Evolutionary conservation across 2,888 invertebrate species (phyloP).

Genomic region (Latrodectus elegans): DNA sequence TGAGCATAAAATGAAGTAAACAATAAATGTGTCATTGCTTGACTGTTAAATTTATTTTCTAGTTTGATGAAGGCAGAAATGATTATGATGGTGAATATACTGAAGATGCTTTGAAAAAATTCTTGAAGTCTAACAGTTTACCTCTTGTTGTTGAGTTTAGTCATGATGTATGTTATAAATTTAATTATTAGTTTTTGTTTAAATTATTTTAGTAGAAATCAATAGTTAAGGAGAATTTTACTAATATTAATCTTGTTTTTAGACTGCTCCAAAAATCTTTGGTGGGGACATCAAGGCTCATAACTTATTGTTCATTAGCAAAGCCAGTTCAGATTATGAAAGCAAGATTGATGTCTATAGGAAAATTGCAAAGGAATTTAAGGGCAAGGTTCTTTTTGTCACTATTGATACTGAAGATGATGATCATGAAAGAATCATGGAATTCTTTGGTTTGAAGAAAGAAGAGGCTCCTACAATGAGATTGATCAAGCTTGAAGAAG

Average conservation of each 20-base stretch:
- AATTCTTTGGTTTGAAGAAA: conserved; percentile 99
- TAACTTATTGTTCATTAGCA: conserved; percentile 94
- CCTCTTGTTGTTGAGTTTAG: conserved; percentile 96
- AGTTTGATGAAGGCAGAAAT: conserved; percentile 90
- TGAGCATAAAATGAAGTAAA: background rate
- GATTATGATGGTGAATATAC: conserved; percentile 83
- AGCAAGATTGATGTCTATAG: conserved; percentile 87
- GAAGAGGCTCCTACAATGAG: conserved; percentile 93
- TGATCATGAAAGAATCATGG: conserved; percentile 96
- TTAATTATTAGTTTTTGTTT: background rate
- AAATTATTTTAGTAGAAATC: background rate
- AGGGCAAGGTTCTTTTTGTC: conserved; percentile 94
- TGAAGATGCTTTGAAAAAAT: conserved; percentile 84
- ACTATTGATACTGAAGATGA: conserved; percentile 95
- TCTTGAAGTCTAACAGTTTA: conserved; percentile 88
- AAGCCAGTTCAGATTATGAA: conserved; percentile 86
- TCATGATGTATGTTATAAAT: conserved; percentile 81
- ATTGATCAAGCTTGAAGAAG: conserved; percentile 94
- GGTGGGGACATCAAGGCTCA: conserved; percentile 98
- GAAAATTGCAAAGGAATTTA: conserved; percentile 90
- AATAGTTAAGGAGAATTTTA: background rate
- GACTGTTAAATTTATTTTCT: conserved; percentile 71
- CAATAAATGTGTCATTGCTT: background rate
- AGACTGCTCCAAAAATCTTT: conserved; percentile 97
- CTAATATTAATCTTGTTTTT: conserved; percentile 52